Percentiles rank a stretch among this genome's conserved stretches.
phyloP scores from a whole-genome alignment of 2,888 invertebrate species.

The Epinotia nisella region DNA sequence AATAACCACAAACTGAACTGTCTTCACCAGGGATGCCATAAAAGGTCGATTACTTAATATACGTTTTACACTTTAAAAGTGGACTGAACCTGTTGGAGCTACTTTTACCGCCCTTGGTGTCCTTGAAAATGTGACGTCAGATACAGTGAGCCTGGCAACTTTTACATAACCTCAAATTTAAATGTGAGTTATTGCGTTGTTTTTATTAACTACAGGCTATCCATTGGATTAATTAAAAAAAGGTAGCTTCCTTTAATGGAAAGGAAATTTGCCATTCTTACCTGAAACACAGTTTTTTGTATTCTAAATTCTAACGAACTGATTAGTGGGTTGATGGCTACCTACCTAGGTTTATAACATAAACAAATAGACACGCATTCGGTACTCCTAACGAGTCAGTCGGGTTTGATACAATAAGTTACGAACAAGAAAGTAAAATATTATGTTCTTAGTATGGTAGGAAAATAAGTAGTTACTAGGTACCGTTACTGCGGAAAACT shows the following conservation, averaged over 20 bases:
- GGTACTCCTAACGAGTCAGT: no score
- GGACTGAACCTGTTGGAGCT: slow-evolving; percentile 30
- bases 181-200: not conserved
- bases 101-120: slow-evolving; percentile 45
- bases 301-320: no score
- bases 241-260: no score
- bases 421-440: not conserved
- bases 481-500: no score
- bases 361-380: no score
- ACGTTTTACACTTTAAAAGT: slow-evolving; percentile 13
- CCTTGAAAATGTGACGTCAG: slow-evolving; percentile 42
- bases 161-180: slow-evolving; percentile 26
- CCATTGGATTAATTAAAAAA: no score
- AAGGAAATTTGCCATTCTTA: no score
- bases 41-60: slow-evolving; percentile 35
- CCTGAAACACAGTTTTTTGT: no score
- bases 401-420: no score
- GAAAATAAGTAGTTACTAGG: no score
- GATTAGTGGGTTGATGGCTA: no score
- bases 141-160: slow-evolving; percentile 19
- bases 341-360: no score
- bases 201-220: not conserved
- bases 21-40: slow-evolving; percentile 14
- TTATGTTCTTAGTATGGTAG: not conserved
- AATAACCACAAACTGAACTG: not conserved